Evolutionary conservation across 2,888 invertebrate genomes (phyloP).

Genomic region (Pyralis farinalis): DNA sequence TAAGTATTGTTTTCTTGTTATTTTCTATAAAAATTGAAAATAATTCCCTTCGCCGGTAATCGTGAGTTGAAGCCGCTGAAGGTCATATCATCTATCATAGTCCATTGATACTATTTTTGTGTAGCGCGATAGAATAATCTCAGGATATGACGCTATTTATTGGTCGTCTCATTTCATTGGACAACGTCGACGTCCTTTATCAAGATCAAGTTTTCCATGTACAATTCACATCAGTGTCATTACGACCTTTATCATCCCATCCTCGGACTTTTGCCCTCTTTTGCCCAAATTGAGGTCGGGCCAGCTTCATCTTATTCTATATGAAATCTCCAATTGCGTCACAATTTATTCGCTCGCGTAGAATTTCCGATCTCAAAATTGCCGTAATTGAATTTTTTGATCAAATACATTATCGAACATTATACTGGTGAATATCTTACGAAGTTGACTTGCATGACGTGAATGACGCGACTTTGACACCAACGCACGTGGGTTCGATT

Average conservation of each 20-base stretch:
- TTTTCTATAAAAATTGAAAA: not conserved
- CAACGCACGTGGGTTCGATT: no score
- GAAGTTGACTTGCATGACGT: no score
- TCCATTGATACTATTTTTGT: not conserved
- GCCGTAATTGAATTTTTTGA: no score
- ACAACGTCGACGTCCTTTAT: constrained; percentile 4
- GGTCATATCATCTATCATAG: not conserved
- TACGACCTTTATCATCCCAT: not conserved
- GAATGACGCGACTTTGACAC: no score
- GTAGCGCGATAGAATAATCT: constrained; percentile 1
- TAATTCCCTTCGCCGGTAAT: not conserved
- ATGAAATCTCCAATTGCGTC: not conserved
- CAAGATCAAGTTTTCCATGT: constrained; percentile 3
- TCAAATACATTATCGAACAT: no score
- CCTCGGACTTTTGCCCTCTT: not conserved
- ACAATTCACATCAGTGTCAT: constrained; percentile 1
- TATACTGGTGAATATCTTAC: no score
- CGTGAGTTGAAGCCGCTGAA: no score
- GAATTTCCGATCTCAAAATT: no score
- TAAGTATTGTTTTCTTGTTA: not conserved
- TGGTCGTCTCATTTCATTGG: constrained; percentile 6
- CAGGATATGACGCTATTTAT: constrained; percentile 8
- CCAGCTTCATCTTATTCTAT: not conserved
- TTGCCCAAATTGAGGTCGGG: not conserved
- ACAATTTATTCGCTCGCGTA: not conserved